phyloP scores from a whole-genome alignment of 2,113 vertebrate genomes.

The Chionodraco myersi region DNA sequence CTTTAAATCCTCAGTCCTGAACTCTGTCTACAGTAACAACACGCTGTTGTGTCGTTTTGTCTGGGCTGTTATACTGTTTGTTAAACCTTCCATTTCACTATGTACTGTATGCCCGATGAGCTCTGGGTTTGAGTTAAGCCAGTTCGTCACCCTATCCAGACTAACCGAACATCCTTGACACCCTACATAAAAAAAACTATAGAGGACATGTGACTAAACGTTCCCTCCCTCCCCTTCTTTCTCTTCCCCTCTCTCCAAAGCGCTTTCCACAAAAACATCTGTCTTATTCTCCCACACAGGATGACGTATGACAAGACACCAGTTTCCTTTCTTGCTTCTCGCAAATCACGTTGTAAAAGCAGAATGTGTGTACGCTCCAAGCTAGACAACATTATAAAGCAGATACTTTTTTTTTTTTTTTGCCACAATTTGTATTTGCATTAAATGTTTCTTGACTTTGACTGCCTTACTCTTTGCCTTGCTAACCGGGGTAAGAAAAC shows the following conservation, averaged over 20 bases:
- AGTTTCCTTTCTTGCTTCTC: conserved; percentile 62
- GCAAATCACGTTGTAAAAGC: conserved; percentile 36
- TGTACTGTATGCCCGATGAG: background rate
- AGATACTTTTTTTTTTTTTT: too few species aligned
- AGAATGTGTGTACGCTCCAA: background rate
- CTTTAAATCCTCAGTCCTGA: background rate
- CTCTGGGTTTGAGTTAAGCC: background rate
- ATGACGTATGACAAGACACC: conserved; percentile 41
- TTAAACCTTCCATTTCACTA: background rate
- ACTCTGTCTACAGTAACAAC: background rate
- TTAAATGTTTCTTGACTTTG: background rate
- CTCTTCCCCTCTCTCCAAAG: conserved; percentile 42
- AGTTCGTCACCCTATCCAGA: conserved; percentile 14
- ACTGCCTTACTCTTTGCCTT: too few species aligned
- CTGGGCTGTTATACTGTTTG: background rate
- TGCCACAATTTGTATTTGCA: background rate
- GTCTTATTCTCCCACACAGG: conserved; percentile 40
- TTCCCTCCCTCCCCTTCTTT: conserved; percentile 48
- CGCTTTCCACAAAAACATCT: conserved; percentile 48
- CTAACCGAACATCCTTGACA: conserved; percentile 1
- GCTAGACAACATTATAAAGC: background rate
- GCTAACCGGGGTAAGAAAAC: background rate
- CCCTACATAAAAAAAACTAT: background rate
- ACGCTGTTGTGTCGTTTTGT: background rate
- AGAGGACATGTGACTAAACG: conserved; percentile 34